Base-by-base conservation (phyloP, 53 echinoderm and acorn worm genomes). In the Echinometra lucunter region DNA sequence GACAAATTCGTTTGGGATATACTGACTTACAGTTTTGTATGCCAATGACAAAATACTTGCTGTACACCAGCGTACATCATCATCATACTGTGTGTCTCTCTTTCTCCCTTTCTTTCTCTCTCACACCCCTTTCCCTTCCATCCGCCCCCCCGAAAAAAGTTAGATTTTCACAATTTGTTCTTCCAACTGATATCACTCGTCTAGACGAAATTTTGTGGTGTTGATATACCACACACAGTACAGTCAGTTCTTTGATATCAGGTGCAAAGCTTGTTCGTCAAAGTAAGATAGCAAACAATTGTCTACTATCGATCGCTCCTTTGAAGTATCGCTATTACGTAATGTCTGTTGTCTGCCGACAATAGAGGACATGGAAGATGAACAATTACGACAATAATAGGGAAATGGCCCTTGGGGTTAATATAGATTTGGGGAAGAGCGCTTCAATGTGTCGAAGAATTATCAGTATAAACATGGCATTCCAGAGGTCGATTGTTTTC, bases 381-480 rank as follows among this genome's bases (percentile, higher is more conserved):
- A 47, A 70, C 91, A 70, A 91, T 91, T 91, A 91, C 10, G 69
- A 23, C 91, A 91, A 91, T 91, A 45, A 70, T 44, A 18, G 70
- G 6, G 69, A 37, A 58, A 60, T 34, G 37, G 37, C 89, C 89
- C 89, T 60, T 55, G 37, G 49, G 60, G 58, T 58, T 18, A n/a
- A 85, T 53, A 85, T 49, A 85, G 85, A 53, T 53, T 49, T 85
- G 12, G 85, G 45, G 85, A 16, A 11, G 85, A 85, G 53, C 49
- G 28, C 27, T 28, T 85, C 81, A 44, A 21, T 23, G 74, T 74
- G 81, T 81, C 8, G 42, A 8, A 44, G 44, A 19, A 25, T 81
- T 81, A 81, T 81, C 81, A 44, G 81, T 81, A 81, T 81, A 40
- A 81, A 81, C 81, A 81, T 42, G 23, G 81, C 81, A 44, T 81